Base-by-base conservation (phyloP, 2,888 invertebrate genomes). In the Drosophila gaucha region DNA sequence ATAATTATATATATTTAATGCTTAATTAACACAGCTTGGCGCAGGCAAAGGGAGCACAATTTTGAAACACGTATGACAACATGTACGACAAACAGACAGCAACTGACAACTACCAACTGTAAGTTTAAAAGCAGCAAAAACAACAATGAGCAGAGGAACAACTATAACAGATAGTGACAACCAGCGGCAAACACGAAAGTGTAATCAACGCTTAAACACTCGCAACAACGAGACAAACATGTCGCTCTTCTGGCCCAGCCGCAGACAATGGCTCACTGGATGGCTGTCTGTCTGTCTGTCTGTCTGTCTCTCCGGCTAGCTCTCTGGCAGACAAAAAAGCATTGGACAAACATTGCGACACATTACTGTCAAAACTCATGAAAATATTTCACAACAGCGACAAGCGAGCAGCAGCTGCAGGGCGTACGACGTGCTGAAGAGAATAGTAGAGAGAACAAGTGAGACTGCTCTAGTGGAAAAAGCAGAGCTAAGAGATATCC, bases 191-290 rank as follows among this genome's bases (percentile, higher is more conserved):
- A 79, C 83, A 83, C 84, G 88, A 86, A 86, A 88, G 77, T 83
- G 84, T 84, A 84, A 84, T 84, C 84, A 84, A 88, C 84, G 88
- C 84, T 88, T 88, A 84, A 84, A 84, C 88, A 88, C 88, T 86
- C 79, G 76, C 73, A 73, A 67, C 79, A 77, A 70, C 78, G 71
- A 78, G 64, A 82, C 75, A 66, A 71, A 66, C 78, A 78, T 71
- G 65, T 64, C 82, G 66, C 74, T 54, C 78, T 46, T 46, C 73
- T 63, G 41, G 57, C 62, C 65, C 60, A 66, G 73, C 66, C 68
- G 55, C 74, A 76, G 77, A 74, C 76, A 74, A 74, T 76, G 63
- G 63, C 54, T 50, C 63, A 36, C 58, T 52, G 66, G 41, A 22
- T 47, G 64, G 36, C 58, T 66, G 57, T 3, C 38, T 52, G 67